Evolutionary conservation across 2,113 vertebrate genomes (phyloP).

Genomic region (Lasiurus borealis): DNA sequence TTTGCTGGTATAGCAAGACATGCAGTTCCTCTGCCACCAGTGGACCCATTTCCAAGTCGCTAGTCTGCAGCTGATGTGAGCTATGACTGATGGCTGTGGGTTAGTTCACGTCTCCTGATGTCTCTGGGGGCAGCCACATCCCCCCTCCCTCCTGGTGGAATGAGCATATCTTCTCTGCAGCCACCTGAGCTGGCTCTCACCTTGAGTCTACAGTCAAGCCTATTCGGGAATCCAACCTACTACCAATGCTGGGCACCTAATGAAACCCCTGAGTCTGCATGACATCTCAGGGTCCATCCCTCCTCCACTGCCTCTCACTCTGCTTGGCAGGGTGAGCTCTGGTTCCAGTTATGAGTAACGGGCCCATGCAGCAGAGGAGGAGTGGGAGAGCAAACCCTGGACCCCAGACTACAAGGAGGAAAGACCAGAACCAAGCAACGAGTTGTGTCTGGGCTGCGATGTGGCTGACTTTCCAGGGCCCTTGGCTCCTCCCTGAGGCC

Average conservation of each 20-base stretch:
- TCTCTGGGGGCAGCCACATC: accelerated
- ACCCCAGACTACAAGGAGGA: neutral
- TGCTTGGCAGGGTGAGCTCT: no score
- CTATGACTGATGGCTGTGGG: accelerated
- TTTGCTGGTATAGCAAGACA: neutral
- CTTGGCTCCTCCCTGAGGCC: neutral
- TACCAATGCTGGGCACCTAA: neutral
- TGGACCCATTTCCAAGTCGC: neutral
- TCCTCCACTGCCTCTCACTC: neutral
- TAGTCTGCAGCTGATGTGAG: accelerated
- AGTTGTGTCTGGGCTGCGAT: neutral
- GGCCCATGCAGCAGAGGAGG: neutral
- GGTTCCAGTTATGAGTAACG: neutral
- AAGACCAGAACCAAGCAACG: neutral
- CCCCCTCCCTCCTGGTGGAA: neutral
- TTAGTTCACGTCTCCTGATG: no score
- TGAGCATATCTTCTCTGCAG: neutral
- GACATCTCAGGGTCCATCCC: no score
- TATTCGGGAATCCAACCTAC: neutral
- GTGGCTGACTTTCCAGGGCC: neutral
- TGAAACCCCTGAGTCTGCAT: neutral
- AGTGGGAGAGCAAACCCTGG: neutral
- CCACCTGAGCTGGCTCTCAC: no score
- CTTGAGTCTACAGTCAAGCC: neutral
- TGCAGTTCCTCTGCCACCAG: neutral